phyloP scores from a whole-genome alignment of 2,888 invertebrate species.

The Hetaerina titia region DNA sequence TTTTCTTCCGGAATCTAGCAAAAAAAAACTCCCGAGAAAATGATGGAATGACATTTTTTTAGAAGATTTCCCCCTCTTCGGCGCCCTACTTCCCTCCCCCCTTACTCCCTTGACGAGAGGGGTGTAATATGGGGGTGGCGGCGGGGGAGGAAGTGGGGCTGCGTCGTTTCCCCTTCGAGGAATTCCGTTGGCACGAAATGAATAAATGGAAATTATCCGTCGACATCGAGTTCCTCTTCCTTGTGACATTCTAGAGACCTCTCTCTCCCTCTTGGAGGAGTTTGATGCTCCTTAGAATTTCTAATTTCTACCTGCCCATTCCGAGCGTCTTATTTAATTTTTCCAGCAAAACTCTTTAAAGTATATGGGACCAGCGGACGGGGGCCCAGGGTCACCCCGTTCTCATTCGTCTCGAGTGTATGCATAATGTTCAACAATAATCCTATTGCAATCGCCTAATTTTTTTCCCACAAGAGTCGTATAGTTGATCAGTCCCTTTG shows the following conservation, averaged over 20 bases:
- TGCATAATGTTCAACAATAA: not conserved
- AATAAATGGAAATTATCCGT: slow-evolving; percentile 66
- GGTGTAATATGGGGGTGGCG: not conserved
- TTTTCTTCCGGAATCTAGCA: slow-evolving; percentile 33
- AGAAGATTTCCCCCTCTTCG: not conserved
- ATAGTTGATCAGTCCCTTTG: not conserved
- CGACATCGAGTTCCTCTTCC: slow-evolving; percentile 52
- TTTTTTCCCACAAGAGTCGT: not conserved
- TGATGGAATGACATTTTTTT: slow-evolving; percentile 56
- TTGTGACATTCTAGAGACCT: not conserved
- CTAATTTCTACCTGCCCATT: slow-evolving; percentile 40
- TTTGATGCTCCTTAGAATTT: slow-evolving; percentile 37
- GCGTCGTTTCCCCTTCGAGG: not conserved
- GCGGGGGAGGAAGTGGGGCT: not conserved
- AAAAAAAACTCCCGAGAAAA: slow-evolving; percentile 47
- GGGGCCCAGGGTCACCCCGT: not conserved
- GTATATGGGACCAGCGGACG: not conserved
- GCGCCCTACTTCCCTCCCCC: no score
- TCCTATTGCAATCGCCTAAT: not conserved
- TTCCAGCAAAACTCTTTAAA: slow-evolving; percentile 5
- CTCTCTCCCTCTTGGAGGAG: not conserved
- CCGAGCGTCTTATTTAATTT: slow-evolving; percentile 48
- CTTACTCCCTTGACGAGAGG: no score
- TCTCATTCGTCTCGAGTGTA: not conserved
- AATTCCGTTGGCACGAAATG: slow-evolving; percentile 56